Evolutionary conservation across 2,113 vertebrate genomes (phyloP).

Genomic region (Salvator merianae): DNA sequence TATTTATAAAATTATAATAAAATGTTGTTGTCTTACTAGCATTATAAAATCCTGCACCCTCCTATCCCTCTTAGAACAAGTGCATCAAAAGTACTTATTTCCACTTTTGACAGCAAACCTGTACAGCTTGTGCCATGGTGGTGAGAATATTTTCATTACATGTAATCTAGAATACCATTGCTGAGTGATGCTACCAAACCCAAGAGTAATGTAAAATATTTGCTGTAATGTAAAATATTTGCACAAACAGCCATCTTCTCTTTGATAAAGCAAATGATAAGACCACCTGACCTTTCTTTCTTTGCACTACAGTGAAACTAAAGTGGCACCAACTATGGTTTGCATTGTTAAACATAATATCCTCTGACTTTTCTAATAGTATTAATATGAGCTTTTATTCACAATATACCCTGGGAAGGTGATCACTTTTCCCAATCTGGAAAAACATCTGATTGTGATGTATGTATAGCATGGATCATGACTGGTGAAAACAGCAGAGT

Average conservation of each 20-base stretch:
- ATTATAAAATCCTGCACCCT: background rate
- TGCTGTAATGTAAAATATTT: constrained; percentile 40
- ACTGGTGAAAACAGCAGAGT: background rate
- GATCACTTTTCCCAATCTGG: background rate
- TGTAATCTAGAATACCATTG: constrained; percentile 33
- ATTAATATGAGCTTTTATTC: background rate
- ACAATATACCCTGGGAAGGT: background rate
- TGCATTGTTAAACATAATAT: background rate
- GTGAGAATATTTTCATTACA: constrained; percentile 23
- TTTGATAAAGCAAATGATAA: constrained; percentile 44
- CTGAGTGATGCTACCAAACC: constrained; percentile 28
- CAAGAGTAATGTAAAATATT: constrained; percentile 36
- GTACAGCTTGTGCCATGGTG: background rate
- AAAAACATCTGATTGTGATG: background rate
- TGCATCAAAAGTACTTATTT: constrained; percentile 35
- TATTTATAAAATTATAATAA: too few relatives aligned
- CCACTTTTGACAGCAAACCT: constrained; percentile 41
- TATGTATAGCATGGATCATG: accelerated
- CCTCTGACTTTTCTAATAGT: constrained; percentile 24
- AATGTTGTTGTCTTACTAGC: constrained; percentile 4
- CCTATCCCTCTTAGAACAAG: constrained; percentile 7
- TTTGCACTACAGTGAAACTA: constrained; percentile 40
- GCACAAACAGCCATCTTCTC: constrained; percentile 42
- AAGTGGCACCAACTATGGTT: background rate
- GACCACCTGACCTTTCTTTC: constrained; percentile 44